Conservation (phyloP, 2,113 vertebrate species). For the Terrapene triunguis region DNA sequence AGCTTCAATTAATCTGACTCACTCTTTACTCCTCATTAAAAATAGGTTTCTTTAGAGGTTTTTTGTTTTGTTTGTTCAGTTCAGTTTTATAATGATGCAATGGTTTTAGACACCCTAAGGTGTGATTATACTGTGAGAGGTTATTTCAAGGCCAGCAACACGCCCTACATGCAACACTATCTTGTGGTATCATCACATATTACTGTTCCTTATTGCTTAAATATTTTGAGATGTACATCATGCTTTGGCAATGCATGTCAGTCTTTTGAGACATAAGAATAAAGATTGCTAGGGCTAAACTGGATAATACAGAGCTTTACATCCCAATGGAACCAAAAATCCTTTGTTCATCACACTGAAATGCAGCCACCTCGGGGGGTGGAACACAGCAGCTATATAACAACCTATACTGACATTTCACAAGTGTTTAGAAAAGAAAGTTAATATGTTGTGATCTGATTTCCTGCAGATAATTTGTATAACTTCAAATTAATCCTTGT, state of each 20-base stretch:
- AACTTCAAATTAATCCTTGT: constrained; percentile 14
- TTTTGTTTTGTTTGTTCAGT: constrained; percentile 33
- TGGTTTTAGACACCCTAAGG: constrained; percentile 64
- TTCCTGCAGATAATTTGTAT: rapidly evolving
- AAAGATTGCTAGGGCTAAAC: background rate
- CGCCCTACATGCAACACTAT: constrained; percentile 49
- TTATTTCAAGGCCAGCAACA: constrained; percentile 68
- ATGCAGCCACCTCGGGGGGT: background rate
- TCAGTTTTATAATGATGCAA: constrained; percentile 52
- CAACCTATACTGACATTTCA: background rate
- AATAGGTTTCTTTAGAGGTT: constrained; percentile 26
- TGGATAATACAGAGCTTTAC: background rate
- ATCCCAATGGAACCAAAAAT: background rate
- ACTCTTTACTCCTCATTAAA: constrained; percentile 23
- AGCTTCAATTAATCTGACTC: constrained; percentile 8
- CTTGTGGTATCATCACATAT: constrained; percentile 53
- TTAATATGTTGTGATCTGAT: background rate
- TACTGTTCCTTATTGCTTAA: constrained; percentile 61
- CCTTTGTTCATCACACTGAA: background rate
- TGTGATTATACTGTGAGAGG: constrained; percentile 60
- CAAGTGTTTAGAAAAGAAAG: background rate
- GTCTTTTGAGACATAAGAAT: background rate
- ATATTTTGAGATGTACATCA: constrained; percentile 48
- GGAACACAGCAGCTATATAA: background rate
- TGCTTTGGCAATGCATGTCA: constrained; percentile 34